A percentile compares a stretch with the other conserved stretches of the same genome.
phyloP scores from a whole-genome alignment of 2,113 vertebrate species.

The Chunga burmeisteri region DNA sequence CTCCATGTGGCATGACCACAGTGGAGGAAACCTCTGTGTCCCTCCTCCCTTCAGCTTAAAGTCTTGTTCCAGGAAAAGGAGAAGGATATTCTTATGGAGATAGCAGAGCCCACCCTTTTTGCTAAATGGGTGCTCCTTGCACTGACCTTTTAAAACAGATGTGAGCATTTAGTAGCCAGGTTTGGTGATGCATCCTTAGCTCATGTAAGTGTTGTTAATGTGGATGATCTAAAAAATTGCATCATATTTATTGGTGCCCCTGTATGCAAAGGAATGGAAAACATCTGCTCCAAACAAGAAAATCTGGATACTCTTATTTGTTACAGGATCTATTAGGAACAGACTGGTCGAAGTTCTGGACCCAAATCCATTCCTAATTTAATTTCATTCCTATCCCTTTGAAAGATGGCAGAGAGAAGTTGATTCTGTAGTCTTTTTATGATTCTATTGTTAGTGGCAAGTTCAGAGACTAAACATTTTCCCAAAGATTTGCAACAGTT shows the following conservation, averaged over 20 bases:
- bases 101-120: not conserved
- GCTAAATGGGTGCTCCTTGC: not conserved
- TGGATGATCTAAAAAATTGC: not conserved
- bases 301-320: not conserved
- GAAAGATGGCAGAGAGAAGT: not conserved
- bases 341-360: not conserved
- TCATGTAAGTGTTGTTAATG: not conserved
- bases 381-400: not conserved
- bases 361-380: not conserved
- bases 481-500: not conserved
- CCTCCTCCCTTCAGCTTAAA: not conserved
- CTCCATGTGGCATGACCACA: fast-evolving
- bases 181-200: not conserved
- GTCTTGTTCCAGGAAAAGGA: not conserved
- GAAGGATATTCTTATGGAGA: not conserved
- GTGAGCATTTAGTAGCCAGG: not conserved
- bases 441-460: not conserved
- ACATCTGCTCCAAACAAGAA: not conserved
- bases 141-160: not conserved
- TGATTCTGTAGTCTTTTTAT: not conserved
- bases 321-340: not conserved
- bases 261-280: not conserved
- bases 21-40: not conserved
- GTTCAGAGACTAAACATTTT: not conserved
- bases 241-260: not conserved